Conservation (phyloP, 1,140 invertebrate genomes). For the Macrostomum lignano region DNA sequence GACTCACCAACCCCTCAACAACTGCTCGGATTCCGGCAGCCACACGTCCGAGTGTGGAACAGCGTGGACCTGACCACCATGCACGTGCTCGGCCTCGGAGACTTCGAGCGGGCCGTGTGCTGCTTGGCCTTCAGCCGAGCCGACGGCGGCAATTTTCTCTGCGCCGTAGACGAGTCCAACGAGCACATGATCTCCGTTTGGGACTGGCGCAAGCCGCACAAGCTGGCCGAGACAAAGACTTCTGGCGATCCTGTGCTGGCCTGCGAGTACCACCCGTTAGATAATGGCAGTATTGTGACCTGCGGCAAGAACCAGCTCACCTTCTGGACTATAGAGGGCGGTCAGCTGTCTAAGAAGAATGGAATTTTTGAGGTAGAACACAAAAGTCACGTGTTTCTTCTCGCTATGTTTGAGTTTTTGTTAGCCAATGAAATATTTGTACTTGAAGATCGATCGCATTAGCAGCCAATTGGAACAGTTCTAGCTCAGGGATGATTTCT, state of each 20-base stretch:
- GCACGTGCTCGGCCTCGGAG: conserved; percentile 49
- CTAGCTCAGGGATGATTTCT: no score
- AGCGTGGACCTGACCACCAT: conserved; percentile 58
- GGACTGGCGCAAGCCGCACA: conserved; percentile 51
- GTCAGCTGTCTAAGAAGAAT: conserved; percentile 43
- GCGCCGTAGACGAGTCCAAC: conserved; percentile 54
- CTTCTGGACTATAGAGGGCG: conserved; percentile 62
- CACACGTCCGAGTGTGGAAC: conserved; percentile 72
- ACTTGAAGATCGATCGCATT: no score
- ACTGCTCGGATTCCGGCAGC: no score
- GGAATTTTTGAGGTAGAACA: conserved; percentile 55
- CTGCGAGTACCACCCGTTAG: conserved; percentile 63
- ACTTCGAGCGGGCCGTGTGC: conserved; percentile 51
- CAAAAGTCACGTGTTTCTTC: no score
- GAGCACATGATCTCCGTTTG: conserved; percentile 67
- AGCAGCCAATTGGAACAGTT: no score
- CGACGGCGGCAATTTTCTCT: conserved; percentile 51
- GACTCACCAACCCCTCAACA: no score
- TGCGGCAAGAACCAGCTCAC: conserved; percentile 65
- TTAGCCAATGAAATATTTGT: no score
- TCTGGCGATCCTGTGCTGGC: conserved; percentile 64
- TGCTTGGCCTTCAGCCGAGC: conserved; percentile 60
- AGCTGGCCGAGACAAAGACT: conserved; percentile 68
- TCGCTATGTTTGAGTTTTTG: no score
- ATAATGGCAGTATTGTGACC: conserved; percentile 54